Evolutionary conservation across 1,140 invertebrate species (phyloP).

Genomic region (Philopotamus ludificatus): DNA sequence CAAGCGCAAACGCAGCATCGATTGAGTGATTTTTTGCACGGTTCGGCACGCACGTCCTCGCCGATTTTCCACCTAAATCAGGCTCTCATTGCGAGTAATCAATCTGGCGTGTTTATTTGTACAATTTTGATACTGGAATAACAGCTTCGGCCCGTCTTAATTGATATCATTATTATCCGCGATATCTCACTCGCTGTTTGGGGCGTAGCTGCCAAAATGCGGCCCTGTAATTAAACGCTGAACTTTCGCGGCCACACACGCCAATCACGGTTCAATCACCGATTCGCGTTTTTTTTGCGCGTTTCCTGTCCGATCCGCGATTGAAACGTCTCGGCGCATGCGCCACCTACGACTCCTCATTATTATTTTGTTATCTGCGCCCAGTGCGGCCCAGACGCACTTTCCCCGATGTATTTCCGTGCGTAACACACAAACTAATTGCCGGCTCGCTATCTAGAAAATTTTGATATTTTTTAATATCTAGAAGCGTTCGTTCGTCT

Average conservation of each 20-base stretch:
- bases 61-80: too few relatives aligned
- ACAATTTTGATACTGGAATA: too few relatives aligned
- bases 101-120: too few relatives aligned
- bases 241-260: not conserved
- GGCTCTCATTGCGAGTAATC: too few relatives aligned
- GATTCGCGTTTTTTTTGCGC: too few relatives aligned
- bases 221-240: not conserved
- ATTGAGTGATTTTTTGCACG: too few relatives aligned
- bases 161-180: too few relatives aligned
- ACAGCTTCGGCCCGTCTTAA: too few relatives aligned
- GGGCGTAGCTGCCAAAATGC: not conserved
- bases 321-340: not conserved
- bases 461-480: constrained; percentile 31
- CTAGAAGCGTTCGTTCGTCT: constrained; percentile 25
- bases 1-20: too few relatives aligned
- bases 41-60: too few relatives aligned
- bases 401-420: constrained; percentile 18
- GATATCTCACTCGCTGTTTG: too few relatives aligned
- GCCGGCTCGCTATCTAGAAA: constrained; percentile 19
- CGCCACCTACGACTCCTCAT: too few relatives aligned
- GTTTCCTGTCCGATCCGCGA: not conserved
- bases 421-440: constrained; percentile 27
- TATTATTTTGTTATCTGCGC: not conserved
- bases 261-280: not conserved
- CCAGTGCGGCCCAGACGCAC: not conserved